Percentiles rank a stretch among this genome's conserved stretches.
phyloP scores from a whole-genome alignment of 1,140 invertebrate species.

The Arion vulgaris region DNA sequence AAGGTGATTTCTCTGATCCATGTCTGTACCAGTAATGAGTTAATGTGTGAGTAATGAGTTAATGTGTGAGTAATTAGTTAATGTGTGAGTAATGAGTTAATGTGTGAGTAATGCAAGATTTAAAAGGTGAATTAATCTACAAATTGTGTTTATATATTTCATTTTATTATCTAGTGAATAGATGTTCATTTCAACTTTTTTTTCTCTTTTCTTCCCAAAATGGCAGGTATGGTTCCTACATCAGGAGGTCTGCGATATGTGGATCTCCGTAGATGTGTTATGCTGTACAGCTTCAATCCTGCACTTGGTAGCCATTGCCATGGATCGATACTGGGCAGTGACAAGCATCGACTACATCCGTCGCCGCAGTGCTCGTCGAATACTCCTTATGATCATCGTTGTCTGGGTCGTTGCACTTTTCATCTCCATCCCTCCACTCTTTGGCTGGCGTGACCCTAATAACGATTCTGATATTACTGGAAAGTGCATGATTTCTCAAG shows the following conservation, averaged over 20 bases:
- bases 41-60: not conserved
- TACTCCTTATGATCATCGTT: slow-evolving; percentile 90
- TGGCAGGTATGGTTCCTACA: slow-evolving; percentile 83
- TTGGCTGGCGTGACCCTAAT: slow-evolving; percentile 73
- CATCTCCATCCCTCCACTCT: slow-evolving; percentile 89
- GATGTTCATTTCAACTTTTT: too few relatives aligned
- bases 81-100: not conserved
- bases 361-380: slow-evolving; percentile 84
- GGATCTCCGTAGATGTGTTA: slow-evolving; percentile 80
- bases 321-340: slow-evolving; percentile 96
- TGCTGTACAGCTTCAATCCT: slow-evolving; percentile 95
- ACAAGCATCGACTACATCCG: slow-evolving; percentile 96
- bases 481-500: slow-evolving; percentile 69
- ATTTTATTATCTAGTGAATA: too few relatives aligned
- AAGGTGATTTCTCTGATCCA: not conserved
- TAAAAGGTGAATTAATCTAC: not conserved
- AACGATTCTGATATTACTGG: slow-evolving; percentile 59
- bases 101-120: slow-evolving; percentile 2
- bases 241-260: slow-evolving; percentile 36
- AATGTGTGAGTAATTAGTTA: not conserved
- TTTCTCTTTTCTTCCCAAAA: not conserved
- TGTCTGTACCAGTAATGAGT: not conserved
- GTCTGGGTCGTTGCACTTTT: slow-evolving; percentile 90
- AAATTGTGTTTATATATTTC: too few relatives aligned
- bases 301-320: slow-evolving; percentile 93